Evolutionary conservation across 2,113 vertebrate genomes (phyloP), one percentile per base, ranked within the genome.

Genomic region (Diglossa brunneiventris): DNA sequence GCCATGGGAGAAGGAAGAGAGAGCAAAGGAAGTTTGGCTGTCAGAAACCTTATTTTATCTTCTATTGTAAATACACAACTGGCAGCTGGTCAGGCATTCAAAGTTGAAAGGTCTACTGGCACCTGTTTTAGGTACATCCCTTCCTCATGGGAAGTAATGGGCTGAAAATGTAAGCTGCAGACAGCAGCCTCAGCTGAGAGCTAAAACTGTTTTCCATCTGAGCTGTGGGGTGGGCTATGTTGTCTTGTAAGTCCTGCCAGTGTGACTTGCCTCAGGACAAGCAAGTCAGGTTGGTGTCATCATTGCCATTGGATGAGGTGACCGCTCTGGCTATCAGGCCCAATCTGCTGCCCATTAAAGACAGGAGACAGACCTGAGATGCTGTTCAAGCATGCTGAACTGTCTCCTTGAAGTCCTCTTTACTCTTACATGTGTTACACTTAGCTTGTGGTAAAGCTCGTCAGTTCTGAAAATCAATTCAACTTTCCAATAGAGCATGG

Each of bases 81-180:
- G 95, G 95, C 90, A 95, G 84, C 75, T 87, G 64, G n/a, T 96
- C 94, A 95, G 91, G 31, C 83, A 73, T 84, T 96, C 55, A 77
- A 90, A 96, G 97, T 92, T 95, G 92, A 97, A 97, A 98, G 97
- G 97, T 96, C 94, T 11, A n/a, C 55, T 78, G 79, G 62, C 97
- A 97, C 96, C 97, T 97, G 97, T 79, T 73, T 96, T 90, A 96
- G 95, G 95, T 91, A 89, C 89, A 96, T 97, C 97, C 95, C 95
- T 96, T 97, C 47, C 77, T 84, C 87, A 64, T 37, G 58, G 58
- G 58, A 61, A 61, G 33, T 62, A 74, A 75, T 27, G 33, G 19
- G 3, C 10, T 69, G 62, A 79, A 93, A 73, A 31, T 2, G 0
- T 47, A 78, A 77, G 33, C 50, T 75, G 19, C 50, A 42, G 67